phyloP scores from a whole-genome alignment of 1,140 invertebrate genomes.

The Pinna nobilis region DNA sequence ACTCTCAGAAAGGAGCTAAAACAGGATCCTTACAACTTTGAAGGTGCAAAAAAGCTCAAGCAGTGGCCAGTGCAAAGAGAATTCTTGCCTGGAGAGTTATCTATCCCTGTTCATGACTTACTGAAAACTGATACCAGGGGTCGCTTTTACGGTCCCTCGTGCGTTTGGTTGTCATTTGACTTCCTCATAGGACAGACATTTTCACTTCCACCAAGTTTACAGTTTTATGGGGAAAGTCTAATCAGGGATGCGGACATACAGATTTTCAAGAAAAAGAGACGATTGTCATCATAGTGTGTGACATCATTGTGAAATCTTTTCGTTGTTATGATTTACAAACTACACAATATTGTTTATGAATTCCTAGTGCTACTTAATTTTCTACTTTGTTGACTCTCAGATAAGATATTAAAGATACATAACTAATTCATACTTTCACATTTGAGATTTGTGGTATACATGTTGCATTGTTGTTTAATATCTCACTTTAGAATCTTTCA shows the following conservation, averaged over 20 bases:
- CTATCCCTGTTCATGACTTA: slow-evolving; percentile 47
- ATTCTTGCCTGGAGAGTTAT: slow-evolving; percentile 42
- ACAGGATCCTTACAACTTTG: slow-evolving; percentile 37
- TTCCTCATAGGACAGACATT: slow-evolving; percentile 47
- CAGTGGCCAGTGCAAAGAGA: slow-evolving; percentile 24
- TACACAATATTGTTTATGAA: too few species aligned
- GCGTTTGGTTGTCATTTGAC: slow-evolving; percentile 47
- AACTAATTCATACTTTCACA: too few species aligned
- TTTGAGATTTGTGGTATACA: too few species aligned
- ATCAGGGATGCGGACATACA: slow-evolving; percentile 41
- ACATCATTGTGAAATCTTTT: too few species aligned
- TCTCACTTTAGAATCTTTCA: too few species aligned
- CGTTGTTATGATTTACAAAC: too few species aligned
- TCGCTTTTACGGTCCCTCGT: slow-evolving; percentile 42
- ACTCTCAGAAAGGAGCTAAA: slow-evolving; percentile 37
- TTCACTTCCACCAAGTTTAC: slow-evolving; percentile 21
- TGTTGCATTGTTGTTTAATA: too few species aligned
- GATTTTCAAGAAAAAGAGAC: slow-evolving; percentile 34
- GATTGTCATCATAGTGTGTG: too few species aligned
- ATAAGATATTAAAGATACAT: too few species aligned
- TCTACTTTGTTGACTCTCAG: too few species aligned
- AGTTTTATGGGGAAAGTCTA: slow-evolving; percentile 24
- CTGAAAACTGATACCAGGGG: slow-evolving; percentile 29
- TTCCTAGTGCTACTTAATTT: too few species aligned
- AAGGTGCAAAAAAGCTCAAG: slow-evolving; percentile 35